Evolutionary conservation across 2,888 invertebrate genomes (phyloP), one percentile per base, ranked within the genome.

Genomic region (Melanargia galathea): DNA sequence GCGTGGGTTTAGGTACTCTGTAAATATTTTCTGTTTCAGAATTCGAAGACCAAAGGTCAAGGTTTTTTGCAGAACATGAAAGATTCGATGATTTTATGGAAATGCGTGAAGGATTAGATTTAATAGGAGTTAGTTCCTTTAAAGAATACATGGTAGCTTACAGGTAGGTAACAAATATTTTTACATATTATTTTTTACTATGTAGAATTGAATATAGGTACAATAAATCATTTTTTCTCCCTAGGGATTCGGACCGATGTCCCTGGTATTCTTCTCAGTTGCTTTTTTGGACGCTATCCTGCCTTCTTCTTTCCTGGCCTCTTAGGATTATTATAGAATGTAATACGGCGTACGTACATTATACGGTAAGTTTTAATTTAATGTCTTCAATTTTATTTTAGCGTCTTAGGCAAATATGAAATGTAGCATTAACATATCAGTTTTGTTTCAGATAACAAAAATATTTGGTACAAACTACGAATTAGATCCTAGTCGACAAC

Each of bases 21-120:
- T n/a, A 48, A 7, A 26, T 18, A 10, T 45, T 62, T 30, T 65
- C 66, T 68, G 67, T 82, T 79, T 48, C 92, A 80, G 96, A 96
- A 81, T 97, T 96, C 76, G 96, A 97, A 82, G 96, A 96, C 69
- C 96, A 96, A 78, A 89, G 96, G 66, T 94, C 95, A 16, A 88
- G 95, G 73, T 97, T 97, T 83, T 97, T 94, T 71, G 94, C 95
- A 61, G 95, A 95, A 70, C 95, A 96, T 83, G 96, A 96, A 80
- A 87, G 95, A 22, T 93, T 94, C 63, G 96, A 97, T 76, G 96
- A 96, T 82, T 96, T 96, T 81, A 95, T 96, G 95, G 96, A 97
- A 85, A 96, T 96, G 93, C 88, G 95, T 1, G 96, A 96, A 78
- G 96, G 96, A 0, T 88, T 96, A 68, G 96, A 96, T 77, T 90